These are phyloP conservation scores for Acrobeloides nanus DNA, from an alignment of 2,888 invertebrate genomes.

Conservation along the genomic window DNA sequence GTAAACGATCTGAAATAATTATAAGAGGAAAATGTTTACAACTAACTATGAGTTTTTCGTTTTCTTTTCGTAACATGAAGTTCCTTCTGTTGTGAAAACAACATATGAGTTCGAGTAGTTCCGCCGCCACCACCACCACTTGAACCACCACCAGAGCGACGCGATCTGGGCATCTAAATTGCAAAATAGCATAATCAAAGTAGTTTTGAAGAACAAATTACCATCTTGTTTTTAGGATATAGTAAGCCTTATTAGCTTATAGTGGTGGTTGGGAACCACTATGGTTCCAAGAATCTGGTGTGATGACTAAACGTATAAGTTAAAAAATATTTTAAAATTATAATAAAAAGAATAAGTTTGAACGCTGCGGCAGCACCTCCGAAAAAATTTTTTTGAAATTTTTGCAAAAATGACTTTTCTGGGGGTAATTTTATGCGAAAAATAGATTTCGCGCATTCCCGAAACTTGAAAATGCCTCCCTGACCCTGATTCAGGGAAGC, in stretches of 20 bases:
- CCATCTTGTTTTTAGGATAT: constrained; percentile 2
- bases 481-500: too few species aligned
- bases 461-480: too few species aligned
- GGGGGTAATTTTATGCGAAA: too few species aligned
- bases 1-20: constrained; percentile 42
- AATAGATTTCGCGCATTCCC: too few species aligned
- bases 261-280: too few species aligned
- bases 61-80: constrained; percentile 44
- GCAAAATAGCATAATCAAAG: neutral
- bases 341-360: too few species aligned
- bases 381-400: too few species aligned
- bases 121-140: constrained; percentile 26
- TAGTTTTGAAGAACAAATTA: neutral
- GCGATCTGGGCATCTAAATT: constrained; percentile 27
- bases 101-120: constrained; percentile 49
- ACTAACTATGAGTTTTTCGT: constrained; percentile 47
- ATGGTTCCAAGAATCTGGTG: too few species aligned
- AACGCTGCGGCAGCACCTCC: too few species aligned
- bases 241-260: neutral
- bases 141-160: constrained; percentile 33
- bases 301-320: too few species aligned
- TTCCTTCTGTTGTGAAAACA: constrained; percentile 45
- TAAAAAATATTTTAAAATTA: too few species aligned
- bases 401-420: too few species aligned
- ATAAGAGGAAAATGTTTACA: constrained; percentile 4